Percentiles rank a stretch among this genome's conserved stretches.
Conservation (phyloP, 2,113 vertebrate genomes). For the Platycercus adscitus region DNA sequence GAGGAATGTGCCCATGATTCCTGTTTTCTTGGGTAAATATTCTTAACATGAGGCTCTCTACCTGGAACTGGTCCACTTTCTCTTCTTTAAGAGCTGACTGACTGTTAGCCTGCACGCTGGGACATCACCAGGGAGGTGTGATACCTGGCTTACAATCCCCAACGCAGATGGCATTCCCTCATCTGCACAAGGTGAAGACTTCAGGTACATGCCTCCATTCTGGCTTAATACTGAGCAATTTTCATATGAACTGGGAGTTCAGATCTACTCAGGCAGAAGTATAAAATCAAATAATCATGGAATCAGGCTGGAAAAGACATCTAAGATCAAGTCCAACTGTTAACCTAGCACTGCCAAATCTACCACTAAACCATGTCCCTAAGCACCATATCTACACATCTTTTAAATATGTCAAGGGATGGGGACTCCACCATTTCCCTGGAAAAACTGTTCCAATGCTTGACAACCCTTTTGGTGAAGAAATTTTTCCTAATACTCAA, state of each 20-base stretch:
- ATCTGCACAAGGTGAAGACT: neutral
- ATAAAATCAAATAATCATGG: neutral
- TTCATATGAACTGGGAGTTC: neutral
- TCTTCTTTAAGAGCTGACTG: accelerated
- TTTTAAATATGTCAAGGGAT: neutral
- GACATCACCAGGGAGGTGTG: neutral
- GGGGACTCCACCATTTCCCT: neutral
- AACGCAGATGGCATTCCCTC: neutral
- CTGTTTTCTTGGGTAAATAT: neutral
- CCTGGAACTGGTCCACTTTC: neutral
- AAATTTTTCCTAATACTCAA: neutral
- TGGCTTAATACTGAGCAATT: neutral
- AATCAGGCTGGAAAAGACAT: neutral
- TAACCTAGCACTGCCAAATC: neutral
- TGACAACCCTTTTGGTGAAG: neutral
- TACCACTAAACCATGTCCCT: neutral
- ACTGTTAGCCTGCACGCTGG: neutral
- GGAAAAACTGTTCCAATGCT: neutral
- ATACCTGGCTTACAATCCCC: neutral
- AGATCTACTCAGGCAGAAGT: neutral
- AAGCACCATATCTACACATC: neutral
- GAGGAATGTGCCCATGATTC: neutral
- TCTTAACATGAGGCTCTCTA: neutral
- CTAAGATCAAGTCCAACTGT: neutral
- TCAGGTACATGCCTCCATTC: neutral